Conservation (phyloP, 1,140 invertebrate species). For the Bombus confusus region DNA sequence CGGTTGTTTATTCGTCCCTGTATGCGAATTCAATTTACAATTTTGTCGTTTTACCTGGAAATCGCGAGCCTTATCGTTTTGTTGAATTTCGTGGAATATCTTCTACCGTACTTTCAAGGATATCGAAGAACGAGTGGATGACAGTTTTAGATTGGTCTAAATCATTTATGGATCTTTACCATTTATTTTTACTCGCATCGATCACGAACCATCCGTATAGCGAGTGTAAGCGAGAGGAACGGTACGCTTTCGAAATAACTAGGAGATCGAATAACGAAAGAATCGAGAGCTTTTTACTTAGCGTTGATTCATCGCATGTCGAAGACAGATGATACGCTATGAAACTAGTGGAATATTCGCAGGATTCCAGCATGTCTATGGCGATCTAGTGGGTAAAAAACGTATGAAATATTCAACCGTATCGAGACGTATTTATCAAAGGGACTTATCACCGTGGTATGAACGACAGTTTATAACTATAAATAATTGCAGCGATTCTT, state of each 20-base stretch:
- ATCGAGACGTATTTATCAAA: neutral
- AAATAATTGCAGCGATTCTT: neutral
- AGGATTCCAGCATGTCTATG: neutral
- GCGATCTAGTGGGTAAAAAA: neutral
- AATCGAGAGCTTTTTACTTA: conserved; percentile 4
- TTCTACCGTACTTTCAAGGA: neutral
- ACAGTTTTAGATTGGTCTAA: neutral
- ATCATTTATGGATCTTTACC: neutral
- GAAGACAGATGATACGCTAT: neutral
- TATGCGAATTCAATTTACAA: neutral
- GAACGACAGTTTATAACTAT: neutral
- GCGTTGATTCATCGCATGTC: conserved; percentile 20
- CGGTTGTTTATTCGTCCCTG: neutral
- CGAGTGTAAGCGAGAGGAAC: neutral
- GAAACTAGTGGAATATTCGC: neutral
- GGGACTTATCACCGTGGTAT: neutral
- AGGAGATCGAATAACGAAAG: neutral
- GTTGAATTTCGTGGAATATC: neutral
- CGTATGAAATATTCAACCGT: neutral
- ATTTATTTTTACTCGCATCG: neutral
- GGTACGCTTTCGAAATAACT: neutral
- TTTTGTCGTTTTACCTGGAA: neutral
- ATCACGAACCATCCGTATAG: neutral
- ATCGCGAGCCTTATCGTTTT: neutral
- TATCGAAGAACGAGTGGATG: neutral